Conservation (phyloP, 2,888 invertebrate species). For the Aspidapion aeneum region DNA sequence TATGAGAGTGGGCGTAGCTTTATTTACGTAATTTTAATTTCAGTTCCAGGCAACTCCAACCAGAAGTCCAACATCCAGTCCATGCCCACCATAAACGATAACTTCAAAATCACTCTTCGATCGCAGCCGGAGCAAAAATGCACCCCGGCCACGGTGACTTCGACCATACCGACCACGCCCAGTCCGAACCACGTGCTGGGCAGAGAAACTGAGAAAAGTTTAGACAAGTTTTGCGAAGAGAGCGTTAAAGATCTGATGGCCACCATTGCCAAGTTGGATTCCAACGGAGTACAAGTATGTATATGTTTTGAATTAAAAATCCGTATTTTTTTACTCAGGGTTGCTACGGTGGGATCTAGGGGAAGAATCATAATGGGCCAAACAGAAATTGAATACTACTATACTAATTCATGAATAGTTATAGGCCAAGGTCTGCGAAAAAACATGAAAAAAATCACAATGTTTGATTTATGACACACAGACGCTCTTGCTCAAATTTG, state of each 20-base stretch:
- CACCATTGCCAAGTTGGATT: constrained; percentile 82
- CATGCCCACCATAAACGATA: constrained; percentile 50
- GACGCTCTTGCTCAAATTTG: too few relatives aligned
- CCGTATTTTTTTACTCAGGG: too few relatives aligned
- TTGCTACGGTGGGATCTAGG: too few relatives aligned
- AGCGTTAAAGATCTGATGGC: constrained; percentile 84
- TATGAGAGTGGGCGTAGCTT: too few relatives aligned
- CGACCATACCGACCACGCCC: constrained; percentile 83
- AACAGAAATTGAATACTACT: too few relatives aligned
- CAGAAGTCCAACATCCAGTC: background rate
- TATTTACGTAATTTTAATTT: too few relatives aligned
- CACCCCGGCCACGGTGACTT: constrained; percentile 57
- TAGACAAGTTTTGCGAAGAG: constrained; percentile 82
- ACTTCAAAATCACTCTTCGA: constrained; percentile 68
- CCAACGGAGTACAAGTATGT: constrained; percentile 69
- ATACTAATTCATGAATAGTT: too few relatives aligned
- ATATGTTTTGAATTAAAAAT: constrained; percentile 33
- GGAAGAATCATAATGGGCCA: too few relatives aligned
- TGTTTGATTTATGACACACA: too few relatives aligned
- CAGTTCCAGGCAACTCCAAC: background rate
- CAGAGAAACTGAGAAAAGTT: constrained; percentile 58
- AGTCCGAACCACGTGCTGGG: constrained; percentile 64
- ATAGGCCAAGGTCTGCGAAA: too few relatives aligned
- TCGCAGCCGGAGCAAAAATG: constrained; percentile 40
- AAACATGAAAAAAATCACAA: too few relatives aligned